Base-by-base conservation (phyloP, 2,797 vertebrate genomes). In the Falco biarmicus region DNA sequence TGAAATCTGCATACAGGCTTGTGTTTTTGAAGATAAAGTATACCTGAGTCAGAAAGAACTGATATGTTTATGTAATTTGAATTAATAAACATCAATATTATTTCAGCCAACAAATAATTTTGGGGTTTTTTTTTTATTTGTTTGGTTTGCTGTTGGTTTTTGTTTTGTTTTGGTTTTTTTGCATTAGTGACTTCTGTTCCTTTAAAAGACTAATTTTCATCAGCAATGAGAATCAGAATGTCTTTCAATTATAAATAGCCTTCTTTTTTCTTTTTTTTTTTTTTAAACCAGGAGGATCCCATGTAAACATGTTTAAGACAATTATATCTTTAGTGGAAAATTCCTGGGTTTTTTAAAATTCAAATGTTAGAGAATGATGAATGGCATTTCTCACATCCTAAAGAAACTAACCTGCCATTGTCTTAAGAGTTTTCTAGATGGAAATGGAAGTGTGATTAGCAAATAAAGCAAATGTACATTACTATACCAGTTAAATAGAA, bases 261-360 rank as follows among this genome's bases (percentile, higher is more conserved):
- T 78, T 75, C 59, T 18, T 59, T 43, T 7, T 51, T 15, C 15
- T 43, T 15, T 1, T 9, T 18, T 22, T n/a, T 26, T 37, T 68
- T 59, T 73, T 77, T 5, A 5, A 87, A 45, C 4, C n/a, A 80
- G 69, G 17, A 61, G 8, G 32, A 82, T 83, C 26, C 14, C 66
- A 8, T 34, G 11, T n/a, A 76, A 59, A 48, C 3, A 31, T 28
- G 15, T 64, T 74, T 43, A 74, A 66, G 45, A 39, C 4, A 90
- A 34, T 26, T 60, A 5, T 32, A 16, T 20, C 34, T 81, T 80
- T 47, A 75, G 24, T 32, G 75, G 6, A 82, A 50, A 60, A 79
- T 18, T 60, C 10, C 17, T 29, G 11, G 0, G 0, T 3, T 39
- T 43, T 78, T 87, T 8, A 0, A 12, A 70, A 63, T 60, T 26